Conservation (phyloP, 2,113 vertebrate species). For the Apaloderma vittatum region DNA sequence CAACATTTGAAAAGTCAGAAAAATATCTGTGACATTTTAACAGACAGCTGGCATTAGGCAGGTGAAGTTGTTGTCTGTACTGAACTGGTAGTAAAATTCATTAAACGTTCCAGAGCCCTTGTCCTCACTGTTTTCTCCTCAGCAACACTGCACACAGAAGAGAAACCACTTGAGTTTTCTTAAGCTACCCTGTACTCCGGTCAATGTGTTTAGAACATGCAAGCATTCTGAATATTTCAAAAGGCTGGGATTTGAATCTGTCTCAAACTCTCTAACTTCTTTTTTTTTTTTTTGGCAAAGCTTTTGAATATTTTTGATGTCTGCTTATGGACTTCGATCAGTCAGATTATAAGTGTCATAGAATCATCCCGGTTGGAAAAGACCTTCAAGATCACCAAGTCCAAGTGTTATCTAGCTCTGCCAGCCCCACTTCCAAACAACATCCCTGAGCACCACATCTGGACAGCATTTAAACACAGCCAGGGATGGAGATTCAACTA, state of each 20-base stretch:
- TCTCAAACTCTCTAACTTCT: background rate
- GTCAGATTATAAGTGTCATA: background rate
- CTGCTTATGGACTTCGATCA: rapidly evolving
- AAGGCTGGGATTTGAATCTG: background rate
- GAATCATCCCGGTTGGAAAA: no score
- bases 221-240: background rate
- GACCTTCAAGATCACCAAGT: no score
- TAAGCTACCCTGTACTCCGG: background rate
- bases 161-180: background rate
- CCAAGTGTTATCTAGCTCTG: no score
- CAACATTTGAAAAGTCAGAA: background rate
- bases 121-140: background rate
- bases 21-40: background rate
- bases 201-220: background rate
- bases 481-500: no score
- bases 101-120: rapidly evolving
- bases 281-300: background rate
- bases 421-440: no score
- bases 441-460: no score
- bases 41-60: background rate
- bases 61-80: background rate
- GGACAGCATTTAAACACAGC: no score
- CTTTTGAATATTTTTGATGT: background rate
- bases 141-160: background rate
- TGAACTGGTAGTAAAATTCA: background rate